phyloP scores from a whole-genome alignment of 2,113 vertebrate species.

The Prochilodus magdalenae region DNA sequence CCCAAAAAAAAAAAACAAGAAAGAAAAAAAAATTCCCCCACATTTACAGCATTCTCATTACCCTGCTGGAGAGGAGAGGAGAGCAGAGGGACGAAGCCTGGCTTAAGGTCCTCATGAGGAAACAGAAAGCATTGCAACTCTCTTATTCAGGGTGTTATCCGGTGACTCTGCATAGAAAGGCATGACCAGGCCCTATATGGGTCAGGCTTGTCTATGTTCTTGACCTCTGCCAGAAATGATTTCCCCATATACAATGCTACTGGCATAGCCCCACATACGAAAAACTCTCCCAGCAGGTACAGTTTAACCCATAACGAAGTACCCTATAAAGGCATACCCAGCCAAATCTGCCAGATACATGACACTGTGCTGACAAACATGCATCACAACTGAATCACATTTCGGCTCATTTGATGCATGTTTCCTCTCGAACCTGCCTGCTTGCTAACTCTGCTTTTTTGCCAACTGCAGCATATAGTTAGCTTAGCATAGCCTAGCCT shows the following conservation, averaged over 20 bases:
- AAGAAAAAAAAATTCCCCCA: neutral
- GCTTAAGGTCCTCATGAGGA: neutral
- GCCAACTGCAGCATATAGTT: neutral
- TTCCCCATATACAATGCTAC: too few species aligned
- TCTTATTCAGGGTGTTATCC: too few species aligned
- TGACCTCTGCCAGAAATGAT: neutral
- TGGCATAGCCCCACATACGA: too few species aligned
- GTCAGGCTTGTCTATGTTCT: neutral
- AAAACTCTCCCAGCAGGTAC: neutral
- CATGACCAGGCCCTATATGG: too few species aligned
- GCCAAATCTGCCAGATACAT: neutral
- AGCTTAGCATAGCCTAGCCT: neutral
- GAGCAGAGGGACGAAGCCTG: too few species aligned
- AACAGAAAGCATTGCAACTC: neutral
- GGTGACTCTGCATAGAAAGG: neutral
- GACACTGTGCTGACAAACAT: neutral
- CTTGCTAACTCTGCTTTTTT: neutral
- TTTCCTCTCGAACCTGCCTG: neutral
- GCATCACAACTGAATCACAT: neutral
- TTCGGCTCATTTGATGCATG: neutral
- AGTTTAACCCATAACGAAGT: neutral
- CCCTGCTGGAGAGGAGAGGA: neutral
- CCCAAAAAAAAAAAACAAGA: neutral
- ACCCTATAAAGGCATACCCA: rapidly evolving
- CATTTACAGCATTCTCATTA: slow-evolving; percentile 7